phyloP scores from a whole-genome alignment of 2,113 vertebrate species.

The Cyprichromis sp. region DNA sequence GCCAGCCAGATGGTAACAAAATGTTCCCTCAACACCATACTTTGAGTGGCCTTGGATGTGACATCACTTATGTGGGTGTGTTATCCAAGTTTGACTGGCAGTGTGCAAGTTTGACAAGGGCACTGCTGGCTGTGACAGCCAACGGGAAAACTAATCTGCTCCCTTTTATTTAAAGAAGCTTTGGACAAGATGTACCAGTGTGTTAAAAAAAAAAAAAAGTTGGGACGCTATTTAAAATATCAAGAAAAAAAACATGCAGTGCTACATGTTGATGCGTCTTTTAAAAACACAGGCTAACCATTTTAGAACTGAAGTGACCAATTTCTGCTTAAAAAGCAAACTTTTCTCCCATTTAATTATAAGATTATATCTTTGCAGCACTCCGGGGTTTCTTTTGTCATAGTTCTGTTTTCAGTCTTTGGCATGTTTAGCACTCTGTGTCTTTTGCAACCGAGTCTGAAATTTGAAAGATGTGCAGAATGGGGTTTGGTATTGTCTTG shows the following conservation, averaged over 20 bases:
- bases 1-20: background rate
- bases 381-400: background rate
- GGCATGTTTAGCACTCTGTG: background rate
- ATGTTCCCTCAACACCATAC: background rate
- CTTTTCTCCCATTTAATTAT: background rate
- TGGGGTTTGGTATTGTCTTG: background rate
- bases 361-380: background rate
- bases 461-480: background rate
- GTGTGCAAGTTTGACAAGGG: background rate
- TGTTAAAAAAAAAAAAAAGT: background rate
- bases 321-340: background rate
- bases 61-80: background rate
- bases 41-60: background rate
- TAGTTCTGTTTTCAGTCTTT: background rate
- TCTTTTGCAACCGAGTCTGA: background rate
- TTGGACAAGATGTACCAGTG: background rate
- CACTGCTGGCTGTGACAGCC: background rate
- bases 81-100: background rate
- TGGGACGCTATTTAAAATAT: background rate
- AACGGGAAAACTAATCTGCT: background rate
- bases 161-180: background rate
- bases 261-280: fast-evolving
- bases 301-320: background rate
- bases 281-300: background rate
- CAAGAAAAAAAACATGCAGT: background rate